A percentile compares a stretch with the other conserved stretches of the same genome.
Conservation (phyloP, 1,140 invertebrate genomes). For the Procambarus virginalis region DNA sequence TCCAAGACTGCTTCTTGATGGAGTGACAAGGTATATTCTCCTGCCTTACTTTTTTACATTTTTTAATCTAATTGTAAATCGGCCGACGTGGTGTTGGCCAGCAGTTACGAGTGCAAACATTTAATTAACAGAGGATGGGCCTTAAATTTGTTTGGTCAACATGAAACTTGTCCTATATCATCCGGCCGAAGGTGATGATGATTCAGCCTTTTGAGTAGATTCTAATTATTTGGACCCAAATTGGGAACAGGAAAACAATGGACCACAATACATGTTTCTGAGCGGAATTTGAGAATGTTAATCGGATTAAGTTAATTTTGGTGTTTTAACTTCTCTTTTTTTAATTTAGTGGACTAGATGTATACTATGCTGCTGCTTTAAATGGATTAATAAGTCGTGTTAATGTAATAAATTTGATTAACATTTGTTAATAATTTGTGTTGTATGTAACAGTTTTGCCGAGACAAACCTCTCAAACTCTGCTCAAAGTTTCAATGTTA, state of each 20-base stretch:
- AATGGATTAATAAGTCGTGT: not conserved
- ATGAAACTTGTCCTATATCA: not conserved
- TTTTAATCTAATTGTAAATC: not conserved
- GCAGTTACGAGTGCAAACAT: not conserved
- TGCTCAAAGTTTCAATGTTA: slow-evolving; percentile 5
- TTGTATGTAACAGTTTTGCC: not conserved
- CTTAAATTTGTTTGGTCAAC: not conserved
- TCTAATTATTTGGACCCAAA: slow-evolving; percentile 9
- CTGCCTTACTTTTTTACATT: not conserved
- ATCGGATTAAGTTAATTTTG: not conserved
- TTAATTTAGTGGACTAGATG: not conserved
- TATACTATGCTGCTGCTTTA: not conserved
- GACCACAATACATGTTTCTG: not conserved
- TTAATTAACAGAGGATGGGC: no score
- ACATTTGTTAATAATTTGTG: not conserved
- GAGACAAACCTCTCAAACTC: not conserved
- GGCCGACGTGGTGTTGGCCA: not conserved
- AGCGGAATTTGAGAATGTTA: slow-evolving; percentile 6
- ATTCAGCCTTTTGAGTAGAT: not conserved
- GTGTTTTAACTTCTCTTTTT: not conserved
- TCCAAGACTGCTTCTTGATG: not conserved
- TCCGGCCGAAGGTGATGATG: not conserved
- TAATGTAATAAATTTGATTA: not conserved
- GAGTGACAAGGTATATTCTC: not conserved
- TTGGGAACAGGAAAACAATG: slow-evolving; percentile 28